A percentile compares a stretch with the other conserved stretches of the same genome.
These are phyloP conservation scores for Drosophila siamana DNA, from an alignment of 2,888 invertebrate species.

Conservation along the genomic window DNA sequence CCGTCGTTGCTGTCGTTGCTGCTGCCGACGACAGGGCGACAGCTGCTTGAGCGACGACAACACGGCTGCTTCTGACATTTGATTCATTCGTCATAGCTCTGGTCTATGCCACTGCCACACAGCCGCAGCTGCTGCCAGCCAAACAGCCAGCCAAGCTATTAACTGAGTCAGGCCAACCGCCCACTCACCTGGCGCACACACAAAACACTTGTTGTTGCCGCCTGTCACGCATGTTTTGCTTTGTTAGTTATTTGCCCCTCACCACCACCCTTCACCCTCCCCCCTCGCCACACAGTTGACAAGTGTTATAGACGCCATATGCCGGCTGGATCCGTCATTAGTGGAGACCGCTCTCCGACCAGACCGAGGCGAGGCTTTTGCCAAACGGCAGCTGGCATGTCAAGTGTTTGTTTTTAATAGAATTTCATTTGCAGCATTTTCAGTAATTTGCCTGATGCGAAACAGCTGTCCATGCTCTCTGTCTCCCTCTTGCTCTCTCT, in stretches of 20 bases:
- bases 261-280: not conserved
- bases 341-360: slow-evolving; percentile 2
- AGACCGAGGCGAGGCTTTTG: slow-evolving; percentile 20
- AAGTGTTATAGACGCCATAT: slow-evolving; percentile 72
- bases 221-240: slow-evolving; percentile 66
- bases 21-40: slow-evolving; percentile 77
- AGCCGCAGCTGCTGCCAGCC: slow-evolving; percentile 36
- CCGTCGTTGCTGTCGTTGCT: slow-evolving; percentile 32
- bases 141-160: slow-evolving; percentile 49
- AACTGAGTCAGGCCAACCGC: slow-evolving; percentile 46
- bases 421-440: slow-evolving; percentile 75
- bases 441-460: slow-evolving; percentile 74
- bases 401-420: slow-evolving; percentile 80
- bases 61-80: slow-evolving; percentile 83
- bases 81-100: slow-evolving; percentile 84
- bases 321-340: slow-evolving; percentile 57
- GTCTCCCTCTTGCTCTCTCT: not conserved
- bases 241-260: slow-evolving; percentile 46
- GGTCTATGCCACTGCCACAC: slow-evolving; percentile 4
- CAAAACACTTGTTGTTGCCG: slow-evolving; percentile 77
- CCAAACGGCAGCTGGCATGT: slow-evolving; percentile 71
- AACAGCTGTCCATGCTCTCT: slow-evolving; percentile 61
- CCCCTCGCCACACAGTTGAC: slow-evolving; percentile 65
- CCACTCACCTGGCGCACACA: slow-evolving; percentile 56
- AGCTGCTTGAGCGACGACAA: slow-evolving; percentile 78